Evolutionary conservation across 2,113 vertebrate species (phyloP).

Genomic region (Oplegnathus fasciatus): DNA sequence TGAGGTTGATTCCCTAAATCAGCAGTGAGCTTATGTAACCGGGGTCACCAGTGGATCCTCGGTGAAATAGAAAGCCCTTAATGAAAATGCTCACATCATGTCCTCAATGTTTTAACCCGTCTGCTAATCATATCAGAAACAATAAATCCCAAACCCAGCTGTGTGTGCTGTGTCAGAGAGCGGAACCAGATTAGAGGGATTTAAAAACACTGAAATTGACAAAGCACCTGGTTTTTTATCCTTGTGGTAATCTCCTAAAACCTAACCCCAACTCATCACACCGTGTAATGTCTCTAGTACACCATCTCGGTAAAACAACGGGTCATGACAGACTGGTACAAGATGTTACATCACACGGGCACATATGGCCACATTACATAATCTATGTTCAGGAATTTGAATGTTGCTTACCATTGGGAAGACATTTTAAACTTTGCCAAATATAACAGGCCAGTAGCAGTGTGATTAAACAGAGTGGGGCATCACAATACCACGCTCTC

Average conservation of each 20-base stretch:
- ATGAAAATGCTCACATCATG: conserved; percentile 62
- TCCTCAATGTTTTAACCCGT: conserved; percentile 54
- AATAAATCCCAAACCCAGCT: conserved; percentile 69
- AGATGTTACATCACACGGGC: conserved; percentile 36
- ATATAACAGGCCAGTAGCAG: conserved; percentile 6
- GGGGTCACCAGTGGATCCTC: conserved; percentile 44
- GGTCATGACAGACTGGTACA: conserved; percentile 31
- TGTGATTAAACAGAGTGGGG: conserved; percentile 52
- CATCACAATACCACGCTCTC: conserved; percentile 27
- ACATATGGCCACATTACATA: conserved; percentile 29
- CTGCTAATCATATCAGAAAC: conserved; percentile 70
- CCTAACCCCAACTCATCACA: conserved; percentile 57
- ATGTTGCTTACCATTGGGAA: conserved; percentile 15
- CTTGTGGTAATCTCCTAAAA: conserved; percentile 76
- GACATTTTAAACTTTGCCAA: conserved; percentile 14
- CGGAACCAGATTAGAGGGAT: conserved; percentile 74
- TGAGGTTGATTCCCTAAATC: conserved; percentile 49
- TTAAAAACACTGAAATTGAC: conserved; percentile 72
- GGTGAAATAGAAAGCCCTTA: conserved; percentile 49
- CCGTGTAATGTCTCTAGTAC: conserved; percentile 52
- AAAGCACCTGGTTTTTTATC: conserved; percentile 78
- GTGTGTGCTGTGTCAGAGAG: conserved; percentile 60
- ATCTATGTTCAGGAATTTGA: conserved; percentile 32
- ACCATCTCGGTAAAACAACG: conserved; percentile 40
- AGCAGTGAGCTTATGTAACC: conserved; percentile 43